Evolutionary conservation across 2,113 vertebrate species (phyloP).

Genomic region (Bagarius yarrelli): DNA sequence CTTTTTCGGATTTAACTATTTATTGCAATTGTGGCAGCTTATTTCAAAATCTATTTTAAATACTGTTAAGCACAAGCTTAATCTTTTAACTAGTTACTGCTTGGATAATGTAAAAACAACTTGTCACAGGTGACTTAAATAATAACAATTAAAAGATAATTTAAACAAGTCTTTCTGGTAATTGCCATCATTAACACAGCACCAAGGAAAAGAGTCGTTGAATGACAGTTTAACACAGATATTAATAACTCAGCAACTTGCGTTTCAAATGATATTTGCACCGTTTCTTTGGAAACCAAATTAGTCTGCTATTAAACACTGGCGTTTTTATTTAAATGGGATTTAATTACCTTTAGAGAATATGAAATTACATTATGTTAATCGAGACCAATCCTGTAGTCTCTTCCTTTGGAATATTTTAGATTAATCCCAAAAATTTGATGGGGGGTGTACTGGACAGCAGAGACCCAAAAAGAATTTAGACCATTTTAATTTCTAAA

Average conservation of each 20-base stretch:
- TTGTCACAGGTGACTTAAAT: background rate
- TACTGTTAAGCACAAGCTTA: background rate
- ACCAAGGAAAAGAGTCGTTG: constrained; percentile 50
- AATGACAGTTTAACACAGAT: constrained; percentile 55
- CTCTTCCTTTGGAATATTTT: background rate
- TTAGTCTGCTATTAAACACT: constrained; percentile 34
- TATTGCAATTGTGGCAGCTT: background rate
- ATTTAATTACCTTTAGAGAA: constrained; percentile 39
- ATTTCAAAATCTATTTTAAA: background rate
- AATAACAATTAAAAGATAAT: background rate
- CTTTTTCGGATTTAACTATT: background rate
- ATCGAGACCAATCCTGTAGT: constrained; percentile 40
- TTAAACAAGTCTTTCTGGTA: background rate
- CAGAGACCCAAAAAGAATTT: background rate
- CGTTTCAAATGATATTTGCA: constrained; percentile 61
- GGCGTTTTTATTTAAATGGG: constrained; percentile 4
- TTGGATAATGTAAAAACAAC: background rate
- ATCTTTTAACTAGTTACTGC: background rate
- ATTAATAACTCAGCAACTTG: constrained; percentile 58
- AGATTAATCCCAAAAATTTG: background rate
- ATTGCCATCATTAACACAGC: constrained; percentile 20
- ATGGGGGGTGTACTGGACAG: background rate
- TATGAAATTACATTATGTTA: constrained; percentile 65
- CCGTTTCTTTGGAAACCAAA: constrained; percentile 51
- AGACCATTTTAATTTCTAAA: constrained; percentile 14